These are phyloP conservation scores for Numenius arquata DNA, from an alignment of 2,113 vertebrate genomes.

Conservation along the genomic window DNA sequence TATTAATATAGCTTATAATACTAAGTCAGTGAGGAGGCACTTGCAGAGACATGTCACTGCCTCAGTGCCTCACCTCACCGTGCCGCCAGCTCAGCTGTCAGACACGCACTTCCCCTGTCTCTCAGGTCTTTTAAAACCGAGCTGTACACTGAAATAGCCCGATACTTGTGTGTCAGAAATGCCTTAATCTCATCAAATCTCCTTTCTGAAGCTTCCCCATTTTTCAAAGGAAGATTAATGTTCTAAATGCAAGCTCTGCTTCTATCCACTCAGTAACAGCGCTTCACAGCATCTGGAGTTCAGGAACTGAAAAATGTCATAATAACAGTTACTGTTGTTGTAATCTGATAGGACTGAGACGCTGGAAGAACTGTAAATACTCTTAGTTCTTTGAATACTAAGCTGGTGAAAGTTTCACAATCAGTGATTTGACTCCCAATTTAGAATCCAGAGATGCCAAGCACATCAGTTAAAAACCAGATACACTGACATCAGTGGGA, in stretches of 20 bases:
- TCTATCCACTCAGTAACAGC: neutral
- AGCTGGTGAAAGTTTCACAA: neutral
- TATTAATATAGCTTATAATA: neutral
- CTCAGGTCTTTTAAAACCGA: neutral
- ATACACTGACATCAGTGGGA: neutral
- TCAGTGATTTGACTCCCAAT: neutral
- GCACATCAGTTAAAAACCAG: neutral
- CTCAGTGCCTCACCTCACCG: neutral
- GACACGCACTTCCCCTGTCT: neutral
- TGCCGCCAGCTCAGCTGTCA: neutral
- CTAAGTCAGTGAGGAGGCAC: neutral
- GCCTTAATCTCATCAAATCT: slow-evolving; percentile 53
- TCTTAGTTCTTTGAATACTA: neutral
- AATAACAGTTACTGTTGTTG: neutral
- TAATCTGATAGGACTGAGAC: slow-evolving; percentile 1
- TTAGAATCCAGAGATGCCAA: neutral
- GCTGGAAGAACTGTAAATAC: neutral
- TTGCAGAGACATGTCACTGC: neutral
- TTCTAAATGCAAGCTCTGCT: slow-evolving; percentile 38
- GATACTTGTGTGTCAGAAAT: slow-evolving; percentile 17
- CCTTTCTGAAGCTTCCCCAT: slow-evolving; percentile 19
- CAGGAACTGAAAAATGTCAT: neutral
- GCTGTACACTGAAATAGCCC: neutral
- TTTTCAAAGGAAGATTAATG: slow-evolving; percentile 50
- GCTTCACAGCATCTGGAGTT: neutral